Evolutionary conservation across 2,888 invertebrate species (phyloP), one percentile per base, ranked within the genome.

Genomic region (Allophyes oxyacanthae): DNA sequence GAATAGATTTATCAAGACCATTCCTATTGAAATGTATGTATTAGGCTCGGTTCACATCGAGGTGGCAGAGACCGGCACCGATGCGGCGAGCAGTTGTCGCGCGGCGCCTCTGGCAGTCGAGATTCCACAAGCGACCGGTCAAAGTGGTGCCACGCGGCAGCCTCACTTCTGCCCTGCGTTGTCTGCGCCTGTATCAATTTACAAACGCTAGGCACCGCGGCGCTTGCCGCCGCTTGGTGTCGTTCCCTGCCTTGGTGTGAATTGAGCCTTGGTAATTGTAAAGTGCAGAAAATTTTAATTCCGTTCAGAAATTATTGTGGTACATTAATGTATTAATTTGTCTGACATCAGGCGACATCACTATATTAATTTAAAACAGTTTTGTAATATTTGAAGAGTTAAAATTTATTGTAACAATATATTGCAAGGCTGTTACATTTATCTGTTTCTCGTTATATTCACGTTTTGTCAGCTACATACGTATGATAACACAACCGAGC

Each of bases 251-350:
- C 2, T 71, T n/a, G n/a, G n/a, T n/a, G n/a, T n/a, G n/a, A n/a
- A n/a, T n/a, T n/a, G n/a, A n/a, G n/a, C n/a, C n/a, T n/a, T n/a
- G n/a, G n/a, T 75, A 67, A 78, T 77, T 82, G 79, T 83, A 79
- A 77, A 72, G 80, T 87, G 88, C 90, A 90, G 89, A 90, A 90
- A 84, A 72, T 73, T 70, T 48, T 50, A 63, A 66, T 74, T 75
- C 65, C 60, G 64, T 56, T 59, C 44, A 52, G 36, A n/a, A 25
- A 60, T 13, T 58, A 30, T 37, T 44, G 60, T 55, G 58, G 43
- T 70, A 59, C 56, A 49, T 34, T 53, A 42, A 44, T 56, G 53
- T 74, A 71, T 56, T 34, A 40, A 51, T 61, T 50, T 38, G n/a
- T 49, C 40, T 28, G 28, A 40, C 41, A 38, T 20, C 2, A 4